Conservation (phyloP, 1,140 invertebrate species). For the Linepithema humile region DNA sequence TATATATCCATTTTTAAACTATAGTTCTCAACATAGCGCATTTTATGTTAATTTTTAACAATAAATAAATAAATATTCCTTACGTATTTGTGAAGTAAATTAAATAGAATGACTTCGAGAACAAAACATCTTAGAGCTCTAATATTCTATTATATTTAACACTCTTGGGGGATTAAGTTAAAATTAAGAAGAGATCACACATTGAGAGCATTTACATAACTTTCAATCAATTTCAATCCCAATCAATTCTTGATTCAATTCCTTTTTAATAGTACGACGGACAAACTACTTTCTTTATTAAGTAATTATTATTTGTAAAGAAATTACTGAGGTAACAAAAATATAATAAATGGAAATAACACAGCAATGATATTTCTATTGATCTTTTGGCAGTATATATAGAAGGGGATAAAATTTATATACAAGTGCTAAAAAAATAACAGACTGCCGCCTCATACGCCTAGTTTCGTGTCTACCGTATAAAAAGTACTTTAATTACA, state of each 20-base stretch:
- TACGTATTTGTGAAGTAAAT: too few species aligned
- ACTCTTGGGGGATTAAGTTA: neutral
- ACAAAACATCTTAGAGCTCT: too few species aligned
- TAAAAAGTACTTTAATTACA: constrained; percentile 58
- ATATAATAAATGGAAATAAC: neutral
- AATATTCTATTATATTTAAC: too few species aligned
- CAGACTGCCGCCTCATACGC: neutral
- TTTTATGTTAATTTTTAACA: too few species aligned
- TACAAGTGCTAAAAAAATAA: neutral
- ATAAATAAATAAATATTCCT: too few species aligned
- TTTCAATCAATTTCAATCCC: neutral
- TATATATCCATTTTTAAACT: too few species aligned
- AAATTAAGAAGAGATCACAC: neutral
- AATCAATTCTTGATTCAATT: neutral
- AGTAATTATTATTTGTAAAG: too few species aligned
- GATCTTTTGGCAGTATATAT: neutral
- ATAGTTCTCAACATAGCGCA: too few species aligned
- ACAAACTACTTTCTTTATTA: neutral
- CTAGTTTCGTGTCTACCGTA: constrained; percentile 37
- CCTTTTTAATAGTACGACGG: neutral
- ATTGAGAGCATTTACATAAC: neutral
- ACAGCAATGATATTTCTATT: neutral
- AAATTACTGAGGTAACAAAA: neutral
- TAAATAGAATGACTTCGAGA: too few species aligned
- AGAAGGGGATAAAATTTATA: neutral